Conservation (phyloP, 2,888 invertebrate genomes). For the Hybos culiciformis region DNA sequence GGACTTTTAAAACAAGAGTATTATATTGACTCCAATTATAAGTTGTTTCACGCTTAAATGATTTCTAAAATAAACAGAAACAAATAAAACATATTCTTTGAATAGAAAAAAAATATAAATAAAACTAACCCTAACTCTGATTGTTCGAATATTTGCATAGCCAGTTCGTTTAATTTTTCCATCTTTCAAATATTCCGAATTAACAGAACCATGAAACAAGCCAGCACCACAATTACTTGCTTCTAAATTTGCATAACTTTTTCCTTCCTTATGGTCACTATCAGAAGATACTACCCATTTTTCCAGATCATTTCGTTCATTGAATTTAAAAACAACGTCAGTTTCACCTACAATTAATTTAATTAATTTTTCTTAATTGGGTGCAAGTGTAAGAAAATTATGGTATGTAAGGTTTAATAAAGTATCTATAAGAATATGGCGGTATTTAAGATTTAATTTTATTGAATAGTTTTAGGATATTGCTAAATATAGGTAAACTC, state of each 20-base stretch:
- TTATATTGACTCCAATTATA: conserved; percentile 70
- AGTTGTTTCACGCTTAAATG: conserved; percentile 57
- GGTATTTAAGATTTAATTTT: too few species aligned
- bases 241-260: conserved; percentile 51
- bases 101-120: not conserved
- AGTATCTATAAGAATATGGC: too few species aligned
- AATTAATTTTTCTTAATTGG: conserved; percentile 18
- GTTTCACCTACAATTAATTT: conserved; percentile 45
- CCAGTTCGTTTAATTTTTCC: conserved; percentile 65
- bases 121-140: conserved; percentile 45
- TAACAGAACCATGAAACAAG: conserved; percentile 56
- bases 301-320: conserved; percentile 44
- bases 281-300: conserved; percentile 65
- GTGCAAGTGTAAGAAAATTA: too few species aligned
- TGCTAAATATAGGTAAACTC: too few species aligned
- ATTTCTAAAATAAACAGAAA: conserved; percentile 44
- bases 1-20: conserved; percentile 55
- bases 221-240: conserved; percentile 55
- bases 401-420: too few species aligned
- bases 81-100: not conserved
- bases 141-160: conserved; percentile 65
- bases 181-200: conserved; percentile 61
- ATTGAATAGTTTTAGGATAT: too few species aligned
- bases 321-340: conserved; percentile 61
- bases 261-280: conserved; percentile 68